Conservation (phyloP, 2,888 invertebrate genomes). For the Dilophus febrilis region DNA sequence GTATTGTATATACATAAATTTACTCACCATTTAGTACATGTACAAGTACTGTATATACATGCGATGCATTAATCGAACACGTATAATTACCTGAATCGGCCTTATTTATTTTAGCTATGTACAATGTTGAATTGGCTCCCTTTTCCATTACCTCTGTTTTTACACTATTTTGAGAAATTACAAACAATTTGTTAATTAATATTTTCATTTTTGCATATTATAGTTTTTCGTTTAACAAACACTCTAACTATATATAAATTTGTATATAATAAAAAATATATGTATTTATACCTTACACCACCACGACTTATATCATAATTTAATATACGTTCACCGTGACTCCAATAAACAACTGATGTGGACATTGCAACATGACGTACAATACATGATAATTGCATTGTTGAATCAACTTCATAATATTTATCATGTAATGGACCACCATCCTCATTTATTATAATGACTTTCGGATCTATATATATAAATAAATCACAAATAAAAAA, state of each 20-base stretch:
- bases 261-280: too few species aligned
- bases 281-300: conserved; percentile 30
- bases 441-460: conserved; percentile 36
- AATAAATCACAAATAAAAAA: conserved; percentile 1
- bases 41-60: conserved; percentile 33
- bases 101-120: conserved; percentile 33
- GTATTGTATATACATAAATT: background rate
- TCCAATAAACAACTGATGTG: conserved; percentile 35
- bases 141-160: conserved; percentile 36
- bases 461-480: conserved; percentile 25
- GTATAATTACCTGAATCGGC: conserved; percentile 37
- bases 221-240: too few species aligned
- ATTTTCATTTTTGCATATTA: too few species aligned
- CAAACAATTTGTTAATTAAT: too few species aligned
- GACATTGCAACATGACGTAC: conserved; percentile 36
- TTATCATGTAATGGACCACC: conserved; percentile 35
- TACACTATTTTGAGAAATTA: conserved; percentile 30
- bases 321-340: conserved; percentile 33
- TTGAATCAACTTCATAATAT: conserved; percentile 38
- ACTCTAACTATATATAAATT: too few species aligned
- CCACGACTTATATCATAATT: conserved; percentile 36
- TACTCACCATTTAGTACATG: conserved; percentile 36
- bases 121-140: conserved; percentile 34
- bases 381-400: conserved; percentile 36
- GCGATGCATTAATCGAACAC: conserved; percentile 33